Percentiles rank a stretch among this genome's conserved stretches.
Evolutionary conservation across 1,140 invertebrate genomes (phyloP).

Genomic region (Brachystomella parvula): DNA sequence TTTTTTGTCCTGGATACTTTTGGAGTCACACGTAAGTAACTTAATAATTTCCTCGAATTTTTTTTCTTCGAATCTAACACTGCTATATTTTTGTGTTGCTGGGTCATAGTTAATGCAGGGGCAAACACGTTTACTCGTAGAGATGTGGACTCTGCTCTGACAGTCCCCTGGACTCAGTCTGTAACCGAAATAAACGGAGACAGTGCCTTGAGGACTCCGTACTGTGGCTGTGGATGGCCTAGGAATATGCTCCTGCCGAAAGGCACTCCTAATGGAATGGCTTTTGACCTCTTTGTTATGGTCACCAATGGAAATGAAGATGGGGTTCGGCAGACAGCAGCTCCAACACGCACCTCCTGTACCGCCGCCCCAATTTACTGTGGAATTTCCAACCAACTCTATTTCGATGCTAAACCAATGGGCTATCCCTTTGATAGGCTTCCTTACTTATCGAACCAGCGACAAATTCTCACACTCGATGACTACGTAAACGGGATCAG

Average conservation of each 20-base stretch:
- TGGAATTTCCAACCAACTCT: neutral
- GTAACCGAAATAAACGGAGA: neutral
- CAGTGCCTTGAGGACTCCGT: neutral
- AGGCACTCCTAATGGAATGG: slow-evolving; percentile 59
- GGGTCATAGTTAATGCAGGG: slow-evolving; percentile 8
- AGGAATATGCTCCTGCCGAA: slow-evolving; percentile 72
- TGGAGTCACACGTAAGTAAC: slow-evolving; percentile 12
- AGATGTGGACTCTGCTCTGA: slow-evolving; percentile 10
- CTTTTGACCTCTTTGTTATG: slow-evolving; percentile 68
- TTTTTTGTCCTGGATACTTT: slow-evolving; percentile 28
- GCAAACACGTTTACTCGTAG: slow-evolving; percentile 2
- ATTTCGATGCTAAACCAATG: neutral
- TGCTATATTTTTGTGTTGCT: neutral
- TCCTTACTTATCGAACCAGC: neutral
- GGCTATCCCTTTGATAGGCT: neutral
- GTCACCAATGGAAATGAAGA: slow-evolving; percentile 52
- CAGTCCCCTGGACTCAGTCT: neutral
- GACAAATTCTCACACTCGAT: neutral
- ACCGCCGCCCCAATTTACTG: neutral
- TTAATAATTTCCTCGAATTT: neutral
- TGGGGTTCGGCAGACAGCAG: neutral
- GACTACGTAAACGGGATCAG: neutral
- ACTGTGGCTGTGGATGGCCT: slow-evolving; percentile 77
- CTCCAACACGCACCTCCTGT: slow-evolving; percentile 18
- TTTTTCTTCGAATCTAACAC: neutral